These are phyloP conservation scores for Epizoanthus scotinus DNA, from an alignment of 92 coral and sea anemone species.

Conservation along the genomic window DNA sequence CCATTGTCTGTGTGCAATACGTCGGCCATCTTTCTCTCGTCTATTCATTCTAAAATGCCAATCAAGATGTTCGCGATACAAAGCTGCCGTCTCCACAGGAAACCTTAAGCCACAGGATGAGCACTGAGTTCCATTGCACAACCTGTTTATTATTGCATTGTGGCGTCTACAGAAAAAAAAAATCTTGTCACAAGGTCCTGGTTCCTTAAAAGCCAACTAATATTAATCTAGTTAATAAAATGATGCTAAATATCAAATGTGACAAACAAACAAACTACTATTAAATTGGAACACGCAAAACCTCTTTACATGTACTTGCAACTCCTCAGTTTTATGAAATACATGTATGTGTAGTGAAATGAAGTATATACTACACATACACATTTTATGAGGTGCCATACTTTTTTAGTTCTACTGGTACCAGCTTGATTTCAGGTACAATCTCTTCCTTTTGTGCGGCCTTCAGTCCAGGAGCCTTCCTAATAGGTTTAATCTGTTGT, in stretches of 20 bases:
- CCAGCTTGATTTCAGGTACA: constrained; percentile 77
- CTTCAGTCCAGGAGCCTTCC: constrained; percentile 9
- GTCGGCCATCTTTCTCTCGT: constrained; percentile 86
- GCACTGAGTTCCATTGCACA: constrained; percentile 92
- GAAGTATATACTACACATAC: neutral
- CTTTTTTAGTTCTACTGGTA: constrained; percentile 81
- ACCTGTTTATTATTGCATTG: constrained; percentile 61
- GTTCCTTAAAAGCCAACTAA: neutral
- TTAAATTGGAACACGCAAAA: too few species aligned
- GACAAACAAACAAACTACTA: too few species aligned
- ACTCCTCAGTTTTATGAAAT: too few species aligned
- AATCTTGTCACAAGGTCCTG: neutral
- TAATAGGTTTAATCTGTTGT: constrained; percentile 12
- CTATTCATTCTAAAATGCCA: constrained; percentile 99
- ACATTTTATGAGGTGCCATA: constrained; percentile 32
- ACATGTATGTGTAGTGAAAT: neutral
- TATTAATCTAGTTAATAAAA: too few species aligned
- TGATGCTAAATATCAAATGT: too few species aligned
- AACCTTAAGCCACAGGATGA: constrained; percentile 96
- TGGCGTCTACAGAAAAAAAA: constrained; percentile 60
- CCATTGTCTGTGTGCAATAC: constrained; percentile 91
- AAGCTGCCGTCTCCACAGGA: constrained; percentile 84
- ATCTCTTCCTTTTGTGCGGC: constrained; percentile 47
- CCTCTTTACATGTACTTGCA: too few species aligned
- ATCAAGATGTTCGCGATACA: constrained; percentile 91